phyloP scores from a whole-genome alignment of 2,113 vertebrate species.

The Festucalex cinctus region DNA sequence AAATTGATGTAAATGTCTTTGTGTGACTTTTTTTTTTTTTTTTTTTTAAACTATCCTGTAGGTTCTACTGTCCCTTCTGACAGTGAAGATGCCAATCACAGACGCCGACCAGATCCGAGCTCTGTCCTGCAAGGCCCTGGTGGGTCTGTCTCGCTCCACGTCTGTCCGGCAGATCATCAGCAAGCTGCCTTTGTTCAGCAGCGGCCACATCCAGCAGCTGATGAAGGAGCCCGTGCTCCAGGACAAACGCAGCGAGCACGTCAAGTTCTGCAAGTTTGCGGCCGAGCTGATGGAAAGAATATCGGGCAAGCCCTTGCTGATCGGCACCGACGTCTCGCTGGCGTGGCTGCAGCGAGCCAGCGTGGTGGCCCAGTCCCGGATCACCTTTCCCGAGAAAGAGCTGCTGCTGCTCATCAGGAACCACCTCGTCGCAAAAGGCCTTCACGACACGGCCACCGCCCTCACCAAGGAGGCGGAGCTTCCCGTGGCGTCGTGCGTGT shows the following conservation, averaged over 20 bases:
- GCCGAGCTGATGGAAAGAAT: conserved; percentile 94
- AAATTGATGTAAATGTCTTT: background rate
- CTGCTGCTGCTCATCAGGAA: conserved; percentile 91
- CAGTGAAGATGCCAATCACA: conserved; percentile 96
- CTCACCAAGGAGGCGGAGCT: conserved; percentile 94
- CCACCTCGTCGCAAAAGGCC: conserved; percentile 94
- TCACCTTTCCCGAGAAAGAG: conserved; percentile 95
- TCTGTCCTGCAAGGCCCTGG: conserved; percentile 90
- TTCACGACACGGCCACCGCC: conserved; percentile 84
- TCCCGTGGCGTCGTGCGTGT: conserved; percentile 86
- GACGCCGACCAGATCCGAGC: conserved; percentile 97
- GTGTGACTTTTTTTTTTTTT: background rate
- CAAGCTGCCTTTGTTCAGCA: conserved; percentile 96
- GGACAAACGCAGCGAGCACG: conserved; percentile 97
- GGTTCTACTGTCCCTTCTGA: conserved; percentile 89
- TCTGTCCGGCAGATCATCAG: conserved; percentile 96
- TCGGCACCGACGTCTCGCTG: conserved; percentile 92
- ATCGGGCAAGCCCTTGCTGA: conserved; percentile 90
- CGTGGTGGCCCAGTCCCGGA: conserved; percentile 96
- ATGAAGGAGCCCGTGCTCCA: conserved; percentile 98
- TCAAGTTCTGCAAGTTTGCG: conserved; percentile 95
- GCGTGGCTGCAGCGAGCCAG: conserved; percentile 92
- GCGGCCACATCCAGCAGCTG: conserved; percentile 96
- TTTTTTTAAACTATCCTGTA: conserved; percentile 9
- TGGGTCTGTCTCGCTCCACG: conserved; percentile 89